These are phyloP conservation scores for Oenanthe oenanthe DNA, from an alignment of 2,113 vertebrate genomes.

Conservation along the genomic window DNA sequence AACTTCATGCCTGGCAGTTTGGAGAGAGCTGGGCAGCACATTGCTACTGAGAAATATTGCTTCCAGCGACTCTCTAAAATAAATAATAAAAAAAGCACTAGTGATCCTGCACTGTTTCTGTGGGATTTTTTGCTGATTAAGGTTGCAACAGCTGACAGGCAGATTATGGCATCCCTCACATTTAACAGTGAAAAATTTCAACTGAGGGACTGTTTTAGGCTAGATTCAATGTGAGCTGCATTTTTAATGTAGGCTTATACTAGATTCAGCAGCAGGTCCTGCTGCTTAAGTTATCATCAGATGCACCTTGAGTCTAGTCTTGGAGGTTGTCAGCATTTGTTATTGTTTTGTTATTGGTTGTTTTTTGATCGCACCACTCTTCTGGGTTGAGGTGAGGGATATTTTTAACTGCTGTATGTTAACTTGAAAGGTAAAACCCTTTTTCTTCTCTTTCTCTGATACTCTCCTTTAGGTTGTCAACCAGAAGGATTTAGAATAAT, in stretches of 20 bases:
- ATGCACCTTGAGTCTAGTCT: background rate
- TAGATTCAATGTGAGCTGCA: background rate
- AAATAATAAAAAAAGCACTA: background rate
- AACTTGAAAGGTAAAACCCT: background rate
- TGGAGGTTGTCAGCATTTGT: background rate
- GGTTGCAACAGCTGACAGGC: background rate
- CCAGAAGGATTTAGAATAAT: slow-evolving; percentile 14
- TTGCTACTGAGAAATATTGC: background rate
- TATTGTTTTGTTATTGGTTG: background rate
- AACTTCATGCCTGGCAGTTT: background rate
- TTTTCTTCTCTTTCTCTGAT: background rate
- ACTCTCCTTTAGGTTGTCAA: slow-evolving; percentile 37
- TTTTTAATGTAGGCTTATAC: background rate
- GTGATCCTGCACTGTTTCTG: background rate
- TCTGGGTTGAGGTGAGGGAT: background rate
- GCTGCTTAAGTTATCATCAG: background rate
- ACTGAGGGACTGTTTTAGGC: background rate
- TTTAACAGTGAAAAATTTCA: background rate
- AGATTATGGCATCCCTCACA: background rate
- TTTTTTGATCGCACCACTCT: background rate
- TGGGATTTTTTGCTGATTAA: background rate
- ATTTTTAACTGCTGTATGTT: background rate
- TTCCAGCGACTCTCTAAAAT: background rate
- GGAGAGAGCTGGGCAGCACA: background rate
- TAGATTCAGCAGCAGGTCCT: background rate